Conservation (phyloP, 2,888 invertebrate genomes). For the Lasioglossum pauxillum region DNA sequence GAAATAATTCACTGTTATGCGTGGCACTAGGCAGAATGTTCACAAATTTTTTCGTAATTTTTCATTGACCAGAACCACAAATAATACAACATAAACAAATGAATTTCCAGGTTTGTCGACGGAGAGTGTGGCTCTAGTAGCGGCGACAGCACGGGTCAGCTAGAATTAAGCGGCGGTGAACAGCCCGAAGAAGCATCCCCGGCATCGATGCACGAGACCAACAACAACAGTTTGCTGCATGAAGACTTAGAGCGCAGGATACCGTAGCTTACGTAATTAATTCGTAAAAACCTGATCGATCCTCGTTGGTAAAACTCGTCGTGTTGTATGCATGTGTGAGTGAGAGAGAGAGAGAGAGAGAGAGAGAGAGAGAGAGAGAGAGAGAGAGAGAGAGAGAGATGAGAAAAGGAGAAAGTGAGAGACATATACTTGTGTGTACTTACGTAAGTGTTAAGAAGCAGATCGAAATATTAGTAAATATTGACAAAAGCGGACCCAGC, state of each 20-base stretch:
- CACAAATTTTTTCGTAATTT: no score
- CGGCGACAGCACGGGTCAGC: constrained; percentile 82
- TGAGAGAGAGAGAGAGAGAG: neutral
- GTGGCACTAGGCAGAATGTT: no score
- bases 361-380: no score
- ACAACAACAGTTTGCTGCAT: constrained; percentile 86
- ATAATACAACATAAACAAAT: neutral
- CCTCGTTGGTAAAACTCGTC: constrained; percentile 24
- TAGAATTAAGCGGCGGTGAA: constrained; percentile 82
- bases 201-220: constrained; percentile 84
- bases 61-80: no score
- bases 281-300: constrained; percentile 18
- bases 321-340: neutral
- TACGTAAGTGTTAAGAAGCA: constrained; percentile 33
- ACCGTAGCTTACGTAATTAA: constrained; percentile 67
- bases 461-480: no score
- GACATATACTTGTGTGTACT: neutral
- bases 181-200: constrained; percentile 82
- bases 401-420: neutral
- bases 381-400: neutral
- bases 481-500: no score
- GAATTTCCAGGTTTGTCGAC: constrained; percentile 80
- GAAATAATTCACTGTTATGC: no score
- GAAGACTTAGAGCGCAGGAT: constrained; percentile 85
- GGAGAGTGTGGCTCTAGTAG: constrained; percentile 83